phyloP scores from a whole-genome alignment of 2,113 vertebrate species.

The Phalacrocorax carbo region DNA sequence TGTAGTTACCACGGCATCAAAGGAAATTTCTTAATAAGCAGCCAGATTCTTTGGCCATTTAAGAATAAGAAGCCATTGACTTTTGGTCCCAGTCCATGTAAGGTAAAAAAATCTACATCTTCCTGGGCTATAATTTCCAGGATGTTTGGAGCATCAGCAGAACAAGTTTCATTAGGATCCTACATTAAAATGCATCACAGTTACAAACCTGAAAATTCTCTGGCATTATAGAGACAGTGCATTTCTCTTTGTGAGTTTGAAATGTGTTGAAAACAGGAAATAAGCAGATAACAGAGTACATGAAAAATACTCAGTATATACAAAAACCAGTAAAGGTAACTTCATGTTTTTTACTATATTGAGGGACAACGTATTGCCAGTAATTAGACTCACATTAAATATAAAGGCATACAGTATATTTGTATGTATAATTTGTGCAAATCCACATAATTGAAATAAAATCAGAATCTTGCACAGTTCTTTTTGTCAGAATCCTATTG shows the following conservation, averaged over 20 bases:
- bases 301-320: not conserved
- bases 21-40: too few relatives aligned
- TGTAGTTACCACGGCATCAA: not conserved
- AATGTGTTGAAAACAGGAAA: not conserved
- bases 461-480: not conserved
- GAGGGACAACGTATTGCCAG: not conserved
- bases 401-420: not conserved
- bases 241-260: not conserved
- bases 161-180: constrained; percentile 51
- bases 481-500: not conserved
- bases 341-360: not conserved
- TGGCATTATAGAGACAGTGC: not conserved
- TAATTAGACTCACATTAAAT: not conserved
- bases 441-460: not conserved
- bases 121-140: constrained; percentile 76
- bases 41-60: too few relatives aligned
- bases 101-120: constrained; percentile 82
- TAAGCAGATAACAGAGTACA: not conserved
- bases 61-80: not conserved
- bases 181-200: not conserved
- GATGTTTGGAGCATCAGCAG: constrained; percentile 65
- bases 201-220: not conserved
- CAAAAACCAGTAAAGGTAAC: not conserved
- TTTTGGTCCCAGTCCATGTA: constrained; percentile 76
- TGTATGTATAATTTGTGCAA: not conserved